Base-by-base conservation (phyloP, 2,888 invertebrate genomes). In the Resseliella maxima region DNA sequence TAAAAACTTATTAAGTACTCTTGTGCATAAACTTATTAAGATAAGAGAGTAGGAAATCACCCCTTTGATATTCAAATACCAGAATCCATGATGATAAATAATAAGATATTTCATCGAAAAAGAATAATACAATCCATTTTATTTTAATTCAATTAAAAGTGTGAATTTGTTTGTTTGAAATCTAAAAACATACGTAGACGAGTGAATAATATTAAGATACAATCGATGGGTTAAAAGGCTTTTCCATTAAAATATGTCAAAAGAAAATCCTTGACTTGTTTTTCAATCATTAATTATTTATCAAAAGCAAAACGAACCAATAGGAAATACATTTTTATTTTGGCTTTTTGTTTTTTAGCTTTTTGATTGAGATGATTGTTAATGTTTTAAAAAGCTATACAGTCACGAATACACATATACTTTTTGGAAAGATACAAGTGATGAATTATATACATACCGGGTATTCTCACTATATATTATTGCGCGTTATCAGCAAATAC, bases 261-360 rank as follows among this genome's bases (percentile, higher is more conserved):
- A 6, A 12, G 72, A 35, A 24, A 31, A 72, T 31, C 35, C 72
- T 72, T 72, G 72, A 72, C 35, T 72, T 31, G 31, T 72, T 72
- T 50, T 72, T 72, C 18, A 72, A 31, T 35, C 27, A 72, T 72
- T 72, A 1, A 31, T n/a, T 72, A 72, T 72, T 72, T 31, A 72
- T 31, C 15, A 72, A 72, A 31, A 59, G 2, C n/a, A 59, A 72
- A 72, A 21, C 72, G 35, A 72, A 3, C 35, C 72, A 72, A 35
- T 72, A 15, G n/a, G 15, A 31, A 72, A 31, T 6, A 31, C 31
- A 27, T 15, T 72, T n/a, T 24, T 59, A 31, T 24, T 24, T 15
- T 15, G 18, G 46, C 46, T 59, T 50, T 8, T 50, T 8, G 21
- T 8, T 50, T 18, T 12, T 2, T 18, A 2, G 50, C 15, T 18